Percentiles rank a stretch among this genome's conserved stretches.
These are phyloP conservation scores for Alfaro cultratus DNA, from an alignment of 2,797 vertebrate species.

Conservation along the genomic window DNA sequence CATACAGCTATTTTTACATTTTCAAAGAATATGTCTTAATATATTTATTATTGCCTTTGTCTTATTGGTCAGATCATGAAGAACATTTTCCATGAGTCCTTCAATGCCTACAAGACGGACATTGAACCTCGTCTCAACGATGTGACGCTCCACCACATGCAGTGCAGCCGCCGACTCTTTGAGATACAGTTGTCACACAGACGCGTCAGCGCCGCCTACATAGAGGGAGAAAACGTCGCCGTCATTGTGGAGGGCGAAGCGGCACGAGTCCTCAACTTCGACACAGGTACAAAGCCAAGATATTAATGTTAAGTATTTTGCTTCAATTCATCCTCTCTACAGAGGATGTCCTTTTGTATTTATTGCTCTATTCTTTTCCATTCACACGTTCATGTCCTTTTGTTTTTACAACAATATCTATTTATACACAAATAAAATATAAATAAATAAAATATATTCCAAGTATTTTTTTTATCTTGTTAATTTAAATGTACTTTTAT, in stretches of 20 bases:
- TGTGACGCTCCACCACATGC: constrained; percentile 76
- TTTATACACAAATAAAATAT: too few species aligned
- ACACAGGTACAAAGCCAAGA: constrained; percentile 70
- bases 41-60: not conserved
- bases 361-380: too few species aligned
- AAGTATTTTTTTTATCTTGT: too few species aligned
- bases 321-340: not conserved
- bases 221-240: constrained; percentile 79
- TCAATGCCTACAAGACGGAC: constrained; percentile 84
- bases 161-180: constrained; percentile 83
- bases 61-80: constrained; percentile 78
- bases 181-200: constrained; percentile 83
- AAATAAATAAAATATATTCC: too few species aligned
- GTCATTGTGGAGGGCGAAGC: constrained; percentile 85
- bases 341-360: not conserved
- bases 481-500: not conserved
- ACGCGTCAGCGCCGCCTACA: constrained; percentile 78
- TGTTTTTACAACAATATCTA: too few species aligned
- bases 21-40: not conserved
- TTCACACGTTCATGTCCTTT: too few species aligned
- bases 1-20: not conserved
- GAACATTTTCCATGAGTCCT: constrained; percentile 86
- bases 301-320: not conserved
- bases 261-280: constrained; percentile 81
- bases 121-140: constrained; percentile 81